phyloP scores from a whole-genome alignment of 2,797 vertebrate species.

The Urophycis tenuis region DNA sequence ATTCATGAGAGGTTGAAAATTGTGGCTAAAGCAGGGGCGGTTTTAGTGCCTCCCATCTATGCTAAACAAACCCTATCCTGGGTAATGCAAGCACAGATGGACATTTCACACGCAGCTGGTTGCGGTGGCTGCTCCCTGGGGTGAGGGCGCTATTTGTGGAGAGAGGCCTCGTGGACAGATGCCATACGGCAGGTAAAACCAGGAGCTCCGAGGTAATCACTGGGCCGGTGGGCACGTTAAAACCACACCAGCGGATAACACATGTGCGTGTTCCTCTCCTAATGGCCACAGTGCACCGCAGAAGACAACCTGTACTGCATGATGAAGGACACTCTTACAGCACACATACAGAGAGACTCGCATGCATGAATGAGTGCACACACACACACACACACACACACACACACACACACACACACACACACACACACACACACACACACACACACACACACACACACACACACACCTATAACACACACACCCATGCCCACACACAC shows the following conservation, averaged over 20 bases:
- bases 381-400: background rate
- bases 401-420: background rate
- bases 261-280: background rate
- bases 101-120: slow-evolving; percentile 14
- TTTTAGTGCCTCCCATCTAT: slow-evolving; percentile 6
- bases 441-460: no score
- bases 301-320: no score
- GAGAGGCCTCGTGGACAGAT: background rate
- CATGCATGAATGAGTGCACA: background rate
- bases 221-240: background rate
- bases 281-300: no score
- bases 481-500: background rate
- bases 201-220: background rate
- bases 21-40: background rate
- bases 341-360: background rate
- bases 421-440: background rate
- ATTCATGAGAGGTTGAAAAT: background rate
- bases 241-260: background rate
- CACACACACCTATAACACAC: no score
- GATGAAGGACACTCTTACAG: background rate
- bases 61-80: slow-evolving; percentile 2
- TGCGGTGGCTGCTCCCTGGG: background rate
- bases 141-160: background rate
- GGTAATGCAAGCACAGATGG: slow-evolving; percentile 14
- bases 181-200: background rate